Percentiles rank a stretch among this genome's conserved stretches.
phyloP scores from a whole-genome alignment of 2,888 invertebrate species.

The Andrena fulva region DNA sequence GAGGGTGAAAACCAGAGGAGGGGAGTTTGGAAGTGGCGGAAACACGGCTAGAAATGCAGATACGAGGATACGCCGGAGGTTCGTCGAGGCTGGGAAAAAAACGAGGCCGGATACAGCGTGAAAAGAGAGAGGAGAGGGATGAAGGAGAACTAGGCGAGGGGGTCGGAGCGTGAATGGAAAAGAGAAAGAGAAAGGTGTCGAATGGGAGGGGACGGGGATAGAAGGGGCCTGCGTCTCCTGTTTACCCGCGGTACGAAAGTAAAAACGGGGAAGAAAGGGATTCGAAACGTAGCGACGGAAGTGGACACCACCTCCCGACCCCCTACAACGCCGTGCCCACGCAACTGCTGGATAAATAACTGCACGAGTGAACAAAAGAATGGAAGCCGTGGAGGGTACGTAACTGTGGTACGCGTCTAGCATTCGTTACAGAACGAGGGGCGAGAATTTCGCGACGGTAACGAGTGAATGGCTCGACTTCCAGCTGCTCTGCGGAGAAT shows the following conservation, averaged over 20 bases:
- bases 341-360: slow-evolving; percentile 63
- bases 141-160: neutral
- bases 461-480: neutral
- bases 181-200: slow-evolving; percentile 1
- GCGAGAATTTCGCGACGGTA: neutral
- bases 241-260: slow-evolving; percentile 31
- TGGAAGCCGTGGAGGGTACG: slow-evolving; percentile 11
- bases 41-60: slow-evolving; percentile 79
- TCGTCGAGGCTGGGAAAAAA: slow-evolving; percentile 44
- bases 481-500: neutral
- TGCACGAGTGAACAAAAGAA: slow-evolving; percentile 53
- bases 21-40: slow-evolving; percentile 64
- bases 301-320: slow-evolving; percentile 50
- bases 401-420: slow-evolving; percentile 34
- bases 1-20: slow-evolving; percentile 14
- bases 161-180: slow-evolving; percentile 1
- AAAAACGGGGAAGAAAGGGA: slow-evolving; percentile 42
- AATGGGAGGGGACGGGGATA: slow-evolving; percentile 41
- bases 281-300: slow-evolving; percentile 51
- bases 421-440: slow-evolving; percentile 1
- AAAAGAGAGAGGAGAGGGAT: slow-evolving; percentile 27
- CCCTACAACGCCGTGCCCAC: slow-evolving; percentile 7
- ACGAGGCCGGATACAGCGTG: slow-evolving; percentile 38
- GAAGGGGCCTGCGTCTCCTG: slow-evolving; percentile 44
- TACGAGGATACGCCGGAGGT: slow-evolving; percentile 63